Base-by-base conservation (phyloP, 2,113 vertebrate genomes). In the Nycticryphes semicollaris region DNA sequence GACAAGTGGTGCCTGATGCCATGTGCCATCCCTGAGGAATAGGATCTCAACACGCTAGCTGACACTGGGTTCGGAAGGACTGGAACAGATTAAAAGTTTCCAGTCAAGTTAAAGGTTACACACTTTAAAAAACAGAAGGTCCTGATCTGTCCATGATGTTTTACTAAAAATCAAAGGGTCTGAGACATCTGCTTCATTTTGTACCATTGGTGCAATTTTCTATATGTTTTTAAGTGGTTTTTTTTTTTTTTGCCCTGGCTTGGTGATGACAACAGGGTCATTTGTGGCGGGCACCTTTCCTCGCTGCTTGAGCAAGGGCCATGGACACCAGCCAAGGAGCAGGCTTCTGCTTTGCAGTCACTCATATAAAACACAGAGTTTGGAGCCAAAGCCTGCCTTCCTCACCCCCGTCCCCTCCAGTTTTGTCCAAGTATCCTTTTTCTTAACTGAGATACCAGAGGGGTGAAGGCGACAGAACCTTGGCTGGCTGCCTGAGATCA, bases 31-130 rank as follows among this genome's bases (percentile, higher is more conserved):
- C 35, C 47, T 1, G 1, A 37, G 56, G 57, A 62, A 21, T 0
- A 1, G 60, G 64, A 43, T 78, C 20, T 37, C 2, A 0, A 8
- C 16, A 31, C 28, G 19, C 24, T 1, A 0, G 31, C 37, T 0
- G 0, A 0, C 2, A 5, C 47, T 47, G 28, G n/a, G 51, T 53
- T 43, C 60, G 80, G 66, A 91, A 72, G 80, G 54, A 33, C 84
- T 85, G 57, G 30, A 53, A 21, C 59, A 50, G 24, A 6, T 24
- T 14, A 48, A 72, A 60, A 83, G 67, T 43, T 87, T 73, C 74
- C 45, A 25, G 69, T 69, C 37, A 31, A 25, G 27, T 72, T 79
- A 74, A 63, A 69, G 50, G 15, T 45, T 27, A 7, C 12, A 4
- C 2, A 0, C 43, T 72, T 85, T 47, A 56, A 43, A 79, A 64